Base-by-base conservation (phyloP, 2,888 invertebrate genomes). In the Agonopterix heracliana region DNA sequence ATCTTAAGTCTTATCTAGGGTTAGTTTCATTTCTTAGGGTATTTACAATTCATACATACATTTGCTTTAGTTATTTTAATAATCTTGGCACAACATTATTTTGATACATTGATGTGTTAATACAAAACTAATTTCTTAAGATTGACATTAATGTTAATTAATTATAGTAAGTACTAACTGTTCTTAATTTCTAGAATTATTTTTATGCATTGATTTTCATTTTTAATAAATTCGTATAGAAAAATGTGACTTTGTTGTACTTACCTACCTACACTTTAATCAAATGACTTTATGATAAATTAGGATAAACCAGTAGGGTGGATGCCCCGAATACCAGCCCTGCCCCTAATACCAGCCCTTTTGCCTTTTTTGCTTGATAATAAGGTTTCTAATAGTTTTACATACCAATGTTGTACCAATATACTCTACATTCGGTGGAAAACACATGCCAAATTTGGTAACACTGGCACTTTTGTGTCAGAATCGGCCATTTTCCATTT, bases 151-250 rank as follows among this genome's bases (percentile, higher is more conserved):
- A 67, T 68, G 74, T 68, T 70, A 67, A 59, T 66, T 26, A 68
- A 68, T 66, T 58, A 59, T 60, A 62, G 54, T 58, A 71, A 71
- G 58, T 76, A 82, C 80, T 83, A 85, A 86, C 75, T 71, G 69
- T 74, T 71, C 67, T 66, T 74, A 74, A 74, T 71, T 71, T 73
- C 56, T 81, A 80, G 79, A 60, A 61, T 81, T 77, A 78, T 78
- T 83, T 81, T 75, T 83, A 81, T 79, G 74, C 75, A 81, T 83
- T 84, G 80, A 82, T 83, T 85, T 84, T 78, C 70, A 77, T 86
- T 84, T 74, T 75, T 68, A 81, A 81, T 81, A 84, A 87, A 86
- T 81, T 45, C 78, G 68, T 36, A 59, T 75, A 71, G 71, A 71
- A 63, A 72, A 63, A 12, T 9, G 41, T 41, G 41, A 34, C 34